Conservation (phyloP, 2,113 vertebrate genomes). For the Microcebus tavaratra region DNA sequence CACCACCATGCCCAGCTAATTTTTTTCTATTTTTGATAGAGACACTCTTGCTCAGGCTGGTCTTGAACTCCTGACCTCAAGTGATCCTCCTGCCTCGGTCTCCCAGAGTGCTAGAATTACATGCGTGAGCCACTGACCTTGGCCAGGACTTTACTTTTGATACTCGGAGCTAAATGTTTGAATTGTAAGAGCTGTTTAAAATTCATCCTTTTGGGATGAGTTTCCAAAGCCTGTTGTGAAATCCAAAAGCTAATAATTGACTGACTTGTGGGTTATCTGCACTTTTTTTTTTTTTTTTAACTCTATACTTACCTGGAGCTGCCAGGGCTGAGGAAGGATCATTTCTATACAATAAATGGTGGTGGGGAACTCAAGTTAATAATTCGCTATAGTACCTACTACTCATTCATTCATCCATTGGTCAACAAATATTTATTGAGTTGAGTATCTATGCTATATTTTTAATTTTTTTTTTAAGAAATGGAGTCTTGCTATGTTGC, state of each 20-base stretch:
- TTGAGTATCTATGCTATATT: not conserved
- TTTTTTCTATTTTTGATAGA: too few relatives aligned
- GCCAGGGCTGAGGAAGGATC: not conserved
- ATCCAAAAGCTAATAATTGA: slow-evolving; percentile 29
- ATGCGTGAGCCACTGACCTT: too few relatives aligned
- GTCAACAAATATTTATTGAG: not conserved
- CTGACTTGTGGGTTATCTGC: not conserved
- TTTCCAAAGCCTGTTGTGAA: slow-evolving; percentile 40
- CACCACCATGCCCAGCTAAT: too few relatives aligned
- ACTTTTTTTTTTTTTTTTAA: not conserved
- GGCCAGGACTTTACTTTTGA: not conserved
- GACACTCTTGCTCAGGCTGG: too few relatives aligned
- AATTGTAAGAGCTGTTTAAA: not conserved
- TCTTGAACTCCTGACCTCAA: too few relatives aligned
- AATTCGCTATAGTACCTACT: not conserved
- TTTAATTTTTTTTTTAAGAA: not conserved
- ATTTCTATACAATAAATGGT: not conserved
- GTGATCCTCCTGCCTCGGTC: too few relatives aligned
- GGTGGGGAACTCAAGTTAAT: not conserved
- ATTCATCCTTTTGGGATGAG: not conserved
- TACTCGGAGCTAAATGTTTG: not conserved
- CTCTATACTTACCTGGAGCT: not conserved
- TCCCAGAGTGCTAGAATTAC: too few relatives aligned
- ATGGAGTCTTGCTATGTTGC: not conserved
- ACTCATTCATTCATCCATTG: not conserved